Evolutionary conservation across 1,140 invertebrate species (phyloP).

Genomic region (Armadillidium nasatum): DNA sequence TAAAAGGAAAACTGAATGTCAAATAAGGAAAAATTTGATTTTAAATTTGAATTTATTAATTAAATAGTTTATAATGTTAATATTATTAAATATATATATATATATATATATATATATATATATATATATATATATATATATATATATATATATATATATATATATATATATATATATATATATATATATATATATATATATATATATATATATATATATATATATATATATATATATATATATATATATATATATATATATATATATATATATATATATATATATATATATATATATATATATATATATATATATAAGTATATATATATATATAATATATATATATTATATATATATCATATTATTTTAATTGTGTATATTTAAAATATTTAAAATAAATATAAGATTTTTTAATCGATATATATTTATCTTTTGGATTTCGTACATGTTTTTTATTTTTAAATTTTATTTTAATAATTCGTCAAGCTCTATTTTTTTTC

Average conservation of each 20-base stretch:
- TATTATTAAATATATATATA: background rate
- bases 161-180: background rate
- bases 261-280: background rate
- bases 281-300: background rate
- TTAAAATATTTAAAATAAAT: too few relatives aligned
- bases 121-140: background rate
- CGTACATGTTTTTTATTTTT: too few relatives aligned
- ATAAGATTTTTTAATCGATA: too few relatives aligned
- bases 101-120: background rate
- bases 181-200: background rate
- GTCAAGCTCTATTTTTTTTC: too few relatives aligned
- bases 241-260: background rate
- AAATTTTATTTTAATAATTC: too few relatives aligned
- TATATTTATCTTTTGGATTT: too few relatives aligned
- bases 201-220: background rate
- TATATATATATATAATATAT: background rate
- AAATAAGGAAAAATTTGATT: too few relatives aligned
- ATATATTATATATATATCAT: too few relatives aligned
- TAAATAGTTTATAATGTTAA: too few relatives aligned
- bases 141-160: background rate
- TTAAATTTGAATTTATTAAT: too few relatives aligned
- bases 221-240: slow-evolving; percentile 10
- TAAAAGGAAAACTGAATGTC: too few relatives aligned
- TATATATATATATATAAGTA: background rate
- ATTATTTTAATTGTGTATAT: background rate